Conservation (phyloP, 2,797 vertebrate species). For the Cossypha caffra region DNA sequence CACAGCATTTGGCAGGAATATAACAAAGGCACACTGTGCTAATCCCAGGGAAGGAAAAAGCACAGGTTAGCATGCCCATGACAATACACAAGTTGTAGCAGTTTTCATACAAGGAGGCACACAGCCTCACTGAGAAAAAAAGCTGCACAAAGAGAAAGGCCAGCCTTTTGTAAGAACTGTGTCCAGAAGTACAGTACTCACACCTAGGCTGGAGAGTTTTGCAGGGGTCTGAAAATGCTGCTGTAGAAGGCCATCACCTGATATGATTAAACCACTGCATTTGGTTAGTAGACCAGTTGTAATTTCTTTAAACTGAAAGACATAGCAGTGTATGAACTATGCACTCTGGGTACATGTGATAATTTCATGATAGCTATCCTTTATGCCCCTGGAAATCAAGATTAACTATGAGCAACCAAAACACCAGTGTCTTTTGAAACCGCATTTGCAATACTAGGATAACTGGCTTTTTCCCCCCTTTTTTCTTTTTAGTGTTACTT, state of each 20-base stretch:
- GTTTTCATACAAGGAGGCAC: neutral
- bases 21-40: fast-evolving
- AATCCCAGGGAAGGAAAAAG: neutral
- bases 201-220: neutral
- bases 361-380: neutral
- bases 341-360: neutral
- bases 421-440: neutral
- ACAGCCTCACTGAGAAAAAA: neutral
- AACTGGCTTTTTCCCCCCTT: no score
- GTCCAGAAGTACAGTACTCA: neutral
- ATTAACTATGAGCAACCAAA: neutral
- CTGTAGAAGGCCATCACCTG: neutral
- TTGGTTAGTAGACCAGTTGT: neutral
- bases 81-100: neutral
- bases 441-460: neutral
- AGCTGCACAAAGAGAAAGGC: neutral
- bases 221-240: neutral
- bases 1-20: neutral
- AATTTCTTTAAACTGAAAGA: neutral
- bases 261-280: neutral
- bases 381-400: neutral
- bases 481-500: neutral
- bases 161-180: neutral
- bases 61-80: neutral
- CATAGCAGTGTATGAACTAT: neutral